Conservation (phyloP, 2,888 invertebrate genomes). For the Dolichopus griseipennis region DNA sequence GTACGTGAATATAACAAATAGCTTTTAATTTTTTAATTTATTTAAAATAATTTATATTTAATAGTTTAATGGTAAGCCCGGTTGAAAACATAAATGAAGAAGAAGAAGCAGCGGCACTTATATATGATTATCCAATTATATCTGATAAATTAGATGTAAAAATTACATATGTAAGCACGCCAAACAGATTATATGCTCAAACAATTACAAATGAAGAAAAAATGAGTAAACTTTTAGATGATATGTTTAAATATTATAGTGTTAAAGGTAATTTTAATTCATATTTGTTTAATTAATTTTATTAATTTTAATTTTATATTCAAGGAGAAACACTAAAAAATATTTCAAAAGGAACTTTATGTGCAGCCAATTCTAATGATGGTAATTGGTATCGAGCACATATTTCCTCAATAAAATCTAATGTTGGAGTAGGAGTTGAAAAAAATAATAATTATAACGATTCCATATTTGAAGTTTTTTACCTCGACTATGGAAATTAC, state of each 20-base stretch:
- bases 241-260: conserved; percentile 50
- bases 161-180: conserved; percentile 51
- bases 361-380: conserved; percentile 55
- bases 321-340: conserved; percentile 37
- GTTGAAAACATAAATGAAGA: conserved; percentile 43
- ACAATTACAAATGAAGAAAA: conserved; percentile 45
- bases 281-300: no score
- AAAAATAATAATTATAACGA: conserved; percentile 38
- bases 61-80: conserved; percentile 58
- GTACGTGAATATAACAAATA: conserved; percentile 28
- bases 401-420: conserved; percentile 34
- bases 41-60: conserved; percentile 23
- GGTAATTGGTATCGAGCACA: conserved; percentile 64
- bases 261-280: conserved; percentile 34
- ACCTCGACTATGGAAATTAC: conserved; percentile 62
- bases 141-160: conserved; percentile 51
- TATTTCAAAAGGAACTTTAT: conserved; percentile 48
- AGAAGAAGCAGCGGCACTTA: conserved; percentile 37
- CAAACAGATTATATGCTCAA: conserved; percentile 57
- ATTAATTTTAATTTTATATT: not conserved
- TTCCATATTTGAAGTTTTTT: conserved; percentile 45
- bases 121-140: conserved; percentile 56
- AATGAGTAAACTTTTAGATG: conserved; percentile 49
- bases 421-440: conserved; percentile 1
- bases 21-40: not conserved